These are phyloP conservation scores for Hypolimnas misippus DNA, from an alignment of 2,888 invertebrate species.

Conservation along the genomic window DNA sequence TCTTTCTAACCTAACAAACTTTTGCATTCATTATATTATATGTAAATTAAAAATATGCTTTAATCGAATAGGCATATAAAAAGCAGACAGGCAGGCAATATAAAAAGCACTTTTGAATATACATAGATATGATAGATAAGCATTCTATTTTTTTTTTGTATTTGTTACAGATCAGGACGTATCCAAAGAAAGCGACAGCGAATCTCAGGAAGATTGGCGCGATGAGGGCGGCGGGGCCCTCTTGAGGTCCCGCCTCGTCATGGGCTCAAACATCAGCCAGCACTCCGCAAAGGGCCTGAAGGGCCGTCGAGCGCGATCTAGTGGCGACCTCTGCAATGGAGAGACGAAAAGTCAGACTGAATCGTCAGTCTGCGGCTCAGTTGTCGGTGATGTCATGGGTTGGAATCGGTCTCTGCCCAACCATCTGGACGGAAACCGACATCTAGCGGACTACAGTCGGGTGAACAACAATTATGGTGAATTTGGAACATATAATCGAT, in stretches of 20 bases:
- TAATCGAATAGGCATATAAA: too few relatives aligned
- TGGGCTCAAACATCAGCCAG: slow-evolving; percentile 92
- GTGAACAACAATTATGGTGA: slow-evolving; percentile 84
- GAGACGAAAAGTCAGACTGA: slow-evolving; percentile 78
- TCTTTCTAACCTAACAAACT: too few relatives aligned
- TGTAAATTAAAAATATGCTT: too few relatives aligned
- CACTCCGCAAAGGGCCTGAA: slow-evolving; percentile 89
- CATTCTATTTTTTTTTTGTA: neutral
- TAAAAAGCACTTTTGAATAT: too few relatives aligned
- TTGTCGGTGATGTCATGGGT: slow-evolving; percentile 79
- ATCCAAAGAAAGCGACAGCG: slow-evolving; percentile 52
- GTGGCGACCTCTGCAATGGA: slow-evolving; percentile 89
- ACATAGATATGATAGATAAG: neutral
- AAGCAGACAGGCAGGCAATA: too few relatives aligned
- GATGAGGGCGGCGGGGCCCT: slow-evolving; percentile 76
- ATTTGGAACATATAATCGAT: slow-evolving; percentile 73
- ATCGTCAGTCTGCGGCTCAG: slow-evolving; percentile 79
- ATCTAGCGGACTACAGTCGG: slow-evolving; percentile 80
- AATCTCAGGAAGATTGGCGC: slow-evolving; percentile 57
- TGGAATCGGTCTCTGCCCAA: slow-evolving; percentile 87
- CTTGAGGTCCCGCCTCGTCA: slow-evolving; percentile 82
- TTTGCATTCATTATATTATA: too few relatives aligned
- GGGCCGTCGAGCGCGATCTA: slow-evolving; percentile 89
- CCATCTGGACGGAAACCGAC: slow-evolving; percentile 86
- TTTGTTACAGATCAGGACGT: slow-evolving; percentile 57